Conservation (phyloP, 2,113 vertebrate genomes). For the Ophiodon elongatus region DNA sequence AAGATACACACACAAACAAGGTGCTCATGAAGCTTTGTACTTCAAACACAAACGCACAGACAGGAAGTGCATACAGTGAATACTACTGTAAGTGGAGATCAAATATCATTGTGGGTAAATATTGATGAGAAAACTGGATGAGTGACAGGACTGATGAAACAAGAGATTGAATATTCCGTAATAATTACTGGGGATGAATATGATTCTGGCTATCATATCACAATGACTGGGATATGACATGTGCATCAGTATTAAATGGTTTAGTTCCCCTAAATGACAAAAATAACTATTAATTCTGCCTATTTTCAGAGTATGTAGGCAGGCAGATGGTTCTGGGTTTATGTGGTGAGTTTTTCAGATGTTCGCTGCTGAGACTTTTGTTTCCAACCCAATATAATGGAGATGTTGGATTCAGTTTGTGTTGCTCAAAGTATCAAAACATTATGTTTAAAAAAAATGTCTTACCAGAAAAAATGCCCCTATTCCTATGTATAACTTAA, state of each 20-base stretch:
- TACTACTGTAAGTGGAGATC: neutral
- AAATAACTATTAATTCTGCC: neutral
- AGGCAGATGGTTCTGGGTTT: neutral
- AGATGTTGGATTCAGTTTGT: neutral
- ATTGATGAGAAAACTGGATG: neutral
- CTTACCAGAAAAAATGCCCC: neutral
- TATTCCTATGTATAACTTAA: neutral
- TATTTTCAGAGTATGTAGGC: neutral
- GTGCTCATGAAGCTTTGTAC: neutral
- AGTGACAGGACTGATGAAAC: conserved; percentile 6
- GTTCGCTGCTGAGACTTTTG: neutral
- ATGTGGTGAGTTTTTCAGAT: neutral
- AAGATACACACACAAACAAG: conserved; percentile 30
- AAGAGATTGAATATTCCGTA: neutral
- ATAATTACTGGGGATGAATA: conserved; percentile 7
- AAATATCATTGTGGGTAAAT: conserved; percentile 20
- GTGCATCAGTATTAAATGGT: neutral
- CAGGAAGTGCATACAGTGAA: neutral
- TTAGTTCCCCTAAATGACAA: neutral
- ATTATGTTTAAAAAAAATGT: neutral
- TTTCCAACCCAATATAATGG: neutral
- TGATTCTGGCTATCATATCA: neutral
- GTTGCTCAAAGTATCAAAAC: neutral
- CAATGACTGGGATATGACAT: neutral
- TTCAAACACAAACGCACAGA: conserved; percentile 4